A percentile compares a stretch with the other conserved stretches of the same genome.
Conservation (phyloP, 2,113 vertebrate genomes). For the Aix galericulata region DNA sequence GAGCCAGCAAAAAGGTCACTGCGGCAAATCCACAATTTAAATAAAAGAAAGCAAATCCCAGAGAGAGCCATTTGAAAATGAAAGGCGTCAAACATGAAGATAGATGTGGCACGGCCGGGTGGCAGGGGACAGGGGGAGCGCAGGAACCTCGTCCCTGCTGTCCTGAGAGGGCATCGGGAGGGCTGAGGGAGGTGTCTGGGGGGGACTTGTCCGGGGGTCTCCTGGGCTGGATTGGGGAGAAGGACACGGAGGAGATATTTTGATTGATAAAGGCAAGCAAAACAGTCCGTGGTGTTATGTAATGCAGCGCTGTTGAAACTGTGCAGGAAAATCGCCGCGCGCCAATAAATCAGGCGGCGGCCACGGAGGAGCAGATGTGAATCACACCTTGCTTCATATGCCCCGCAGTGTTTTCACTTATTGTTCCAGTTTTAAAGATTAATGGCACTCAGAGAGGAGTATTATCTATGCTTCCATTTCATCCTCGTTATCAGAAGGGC, state of each 20-base stretch:
- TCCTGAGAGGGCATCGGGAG: fast-evolving
- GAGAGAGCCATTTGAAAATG: background rate
- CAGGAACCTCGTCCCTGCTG: fast-evolving
- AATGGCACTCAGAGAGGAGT: conserved; percentile 55
- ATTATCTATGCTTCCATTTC: conserved; percentile 55
- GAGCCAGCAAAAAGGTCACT: conserved; percentile 14
- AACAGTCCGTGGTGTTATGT: conserved; percentile 11
- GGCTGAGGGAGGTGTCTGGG: background rate
- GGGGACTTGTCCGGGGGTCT: background rate
- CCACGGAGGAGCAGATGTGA: conserved; percentile 59
- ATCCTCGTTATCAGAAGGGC: conserved; percentile 55
- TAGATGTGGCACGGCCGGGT: fast-evolving
- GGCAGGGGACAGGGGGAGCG: background rate
- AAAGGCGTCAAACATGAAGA: conserved; percentile 1
- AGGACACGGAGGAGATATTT: background rate
- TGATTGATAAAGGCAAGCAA: background rate
- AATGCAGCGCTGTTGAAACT: conserved; percentile 58
- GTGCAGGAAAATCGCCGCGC: conserved; percentile 29
- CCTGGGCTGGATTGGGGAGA: background rate
- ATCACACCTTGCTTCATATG: conserved; percentile 73
- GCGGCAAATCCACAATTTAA: conserved; percentile 2
- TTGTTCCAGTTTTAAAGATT: conserved; percentile 67
- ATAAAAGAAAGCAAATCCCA: background rate
- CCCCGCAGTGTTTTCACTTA: conserved; percentile 62
- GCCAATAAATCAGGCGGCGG: conserved; percentile 59